Evolutionary conservation across 2,797 vertebrate genomes (phyloP).

Genomic region (Lithobates sylvaticus): DNA sequence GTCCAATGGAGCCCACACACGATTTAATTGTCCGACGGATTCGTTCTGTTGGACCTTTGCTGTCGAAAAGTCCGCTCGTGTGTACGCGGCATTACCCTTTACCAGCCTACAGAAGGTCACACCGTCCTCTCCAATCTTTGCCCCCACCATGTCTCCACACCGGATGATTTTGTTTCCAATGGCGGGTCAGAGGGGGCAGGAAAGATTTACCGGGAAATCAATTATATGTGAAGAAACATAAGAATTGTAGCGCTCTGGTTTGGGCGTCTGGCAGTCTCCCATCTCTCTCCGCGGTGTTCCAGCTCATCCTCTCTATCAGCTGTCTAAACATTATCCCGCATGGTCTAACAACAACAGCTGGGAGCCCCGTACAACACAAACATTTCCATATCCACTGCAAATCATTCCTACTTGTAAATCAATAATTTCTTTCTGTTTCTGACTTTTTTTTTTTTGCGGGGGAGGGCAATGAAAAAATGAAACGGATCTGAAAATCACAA

Average conservation of each 20-base stretch:
- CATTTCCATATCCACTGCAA: not conserved
- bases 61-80: no score
- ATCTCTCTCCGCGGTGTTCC: not conserved
- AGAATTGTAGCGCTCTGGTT: not conserved
- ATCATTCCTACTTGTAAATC: not conserved
- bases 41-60: no score
- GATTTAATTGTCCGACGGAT: no score
- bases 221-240: slow-evolving; percentile 28
- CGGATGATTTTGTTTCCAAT: not conserved
- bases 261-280: not conserved
- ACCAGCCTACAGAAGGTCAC: not conserved
- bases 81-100: no score
- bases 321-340: slow-evolving; percentile 1
- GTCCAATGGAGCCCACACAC: no score
- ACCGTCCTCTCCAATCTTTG: not conserved
- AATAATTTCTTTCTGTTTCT: not conserved
- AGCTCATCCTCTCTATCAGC: slow-evolving; percentile 7
- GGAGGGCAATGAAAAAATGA: not conserved
- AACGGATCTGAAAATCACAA: not conserved
- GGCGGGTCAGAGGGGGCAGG: not conserved
- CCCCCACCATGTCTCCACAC: not conserved
- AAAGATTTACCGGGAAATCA: not conserved
- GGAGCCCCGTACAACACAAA: slow-evolving; percentile 2
- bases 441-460: not conserved
- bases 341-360: slow-evolving; percentile 13